These are phyloP conservation scores for Drosophila incognita DNA, from an alignment of 2,888 invertebrate species.

Conservation along the genomic window DNA sequence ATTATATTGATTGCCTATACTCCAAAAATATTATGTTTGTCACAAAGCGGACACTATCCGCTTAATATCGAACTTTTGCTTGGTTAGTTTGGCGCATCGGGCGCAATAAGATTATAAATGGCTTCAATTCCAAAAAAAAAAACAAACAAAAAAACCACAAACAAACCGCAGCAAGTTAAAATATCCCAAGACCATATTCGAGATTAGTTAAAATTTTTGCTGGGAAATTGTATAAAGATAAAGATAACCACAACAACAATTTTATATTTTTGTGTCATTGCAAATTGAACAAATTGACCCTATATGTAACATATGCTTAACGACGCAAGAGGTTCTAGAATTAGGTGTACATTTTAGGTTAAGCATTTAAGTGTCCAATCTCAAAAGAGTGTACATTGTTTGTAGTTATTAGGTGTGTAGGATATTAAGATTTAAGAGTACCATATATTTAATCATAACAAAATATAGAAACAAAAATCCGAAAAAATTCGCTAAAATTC, in stretches of 20 bases:
- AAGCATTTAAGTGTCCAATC: constrained; percentile 65
- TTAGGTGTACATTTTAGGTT: constrained; percentile 70
- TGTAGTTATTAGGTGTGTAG: constrained; percentile 73
- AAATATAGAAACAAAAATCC: constrained; percentile 45
- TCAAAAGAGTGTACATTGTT: constrained; percentile 72
- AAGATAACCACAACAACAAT: constrained; percentile 21
- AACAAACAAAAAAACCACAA: constrained; percentile 16
- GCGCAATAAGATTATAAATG: constrained; percentile 51
- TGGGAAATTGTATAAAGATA: constrained; percentile 27
- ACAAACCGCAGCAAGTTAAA: constrained; percentile 9
- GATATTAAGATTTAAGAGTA: constrained; percentile 58
- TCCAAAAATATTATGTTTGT: constrained; percentile 70
- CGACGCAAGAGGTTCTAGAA: constrained; percentile 77
- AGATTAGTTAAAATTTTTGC: constrained; percentile 50
- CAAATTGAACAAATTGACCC: constrained; percentile 37
- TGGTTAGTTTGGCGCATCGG: constrained; percentile 34
- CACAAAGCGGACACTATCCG: constrained; percentile 15
- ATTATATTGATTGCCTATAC: constrained; percentile 60
- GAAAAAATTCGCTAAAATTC: constrained; percentile 47
- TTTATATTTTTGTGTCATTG: constrained; percentile 14
- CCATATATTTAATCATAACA: constrained; percentile 63
- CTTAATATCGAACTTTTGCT: constrained; percentile 19
- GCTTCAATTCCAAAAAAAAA: constrained; percentile 72
- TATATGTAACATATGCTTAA: constrained; percentile 49
- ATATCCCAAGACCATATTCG: constrained; percentile 54